These are phyloP conservation scores for Fulmarus glacialis DNA, from an alignment of 2,113 vertebrate species.

Conservation along the genomic window DNA sequence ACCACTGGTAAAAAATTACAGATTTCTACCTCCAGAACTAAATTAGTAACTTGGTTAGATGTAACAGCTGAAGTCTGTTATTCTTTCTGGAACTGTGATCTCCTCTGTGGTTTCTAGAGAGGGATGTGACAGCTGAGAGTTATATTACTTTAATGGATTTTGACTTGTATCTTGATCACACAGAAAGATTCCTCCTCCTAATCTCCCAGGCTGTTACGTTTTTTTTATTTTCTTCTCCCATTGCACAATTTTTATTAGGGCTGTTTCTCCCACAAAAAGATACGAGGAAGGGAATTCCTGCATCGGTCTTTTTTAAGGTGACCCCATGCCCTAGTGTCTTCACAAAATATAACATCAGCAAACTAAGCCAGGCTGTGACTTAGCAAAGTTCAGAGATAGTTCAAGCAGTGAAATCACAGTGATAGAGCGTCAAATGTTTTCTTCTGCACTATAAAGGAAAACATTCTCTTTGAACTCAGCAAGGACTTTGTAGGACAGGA, in stretches of 20 bases:
- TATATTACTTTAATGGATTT: background rate
- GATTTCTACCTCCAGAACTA: background rate
- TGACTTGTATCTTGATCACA: background rate
- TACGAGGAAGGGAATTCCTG: background rate
- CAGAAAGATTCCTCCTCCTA: background rate
- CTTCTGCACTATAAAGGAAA: conserved; percentile 39
- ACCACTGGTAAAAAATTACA: background rate
- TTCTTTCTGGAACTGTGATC: background rate
- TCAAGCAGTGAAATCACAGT: conserved; percentile 26
- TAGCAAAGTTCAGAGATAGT: conserved; percentile 39
- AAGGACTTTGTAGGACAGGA: conserved; percentile 52
- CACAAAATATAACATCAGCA: background rate
- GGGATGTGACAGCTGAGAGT: background rate
- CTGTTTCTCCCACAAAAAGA: background rate
- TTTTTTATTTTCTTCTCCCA: background rate
- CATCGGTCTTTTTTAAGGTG: background rate
- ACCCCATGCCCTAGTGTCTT: background rate
- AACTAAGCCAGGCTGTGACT: conserved; percentile 13
- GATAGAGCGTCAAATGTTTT: conserved; percentile 31
- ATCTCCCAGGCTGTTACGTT: background rate
- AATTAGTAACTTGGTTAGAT: background rate
- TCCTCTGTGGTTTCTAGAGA: background rate
- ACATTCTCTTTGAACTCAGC: conserved; percentile 50
- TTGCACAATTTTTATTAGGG: background rate
- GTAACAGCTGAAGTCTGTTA: background rate